Base-by-base conservation (phyloP, 2,888 invertebrate species). In the Allygus modestus region DNA sequence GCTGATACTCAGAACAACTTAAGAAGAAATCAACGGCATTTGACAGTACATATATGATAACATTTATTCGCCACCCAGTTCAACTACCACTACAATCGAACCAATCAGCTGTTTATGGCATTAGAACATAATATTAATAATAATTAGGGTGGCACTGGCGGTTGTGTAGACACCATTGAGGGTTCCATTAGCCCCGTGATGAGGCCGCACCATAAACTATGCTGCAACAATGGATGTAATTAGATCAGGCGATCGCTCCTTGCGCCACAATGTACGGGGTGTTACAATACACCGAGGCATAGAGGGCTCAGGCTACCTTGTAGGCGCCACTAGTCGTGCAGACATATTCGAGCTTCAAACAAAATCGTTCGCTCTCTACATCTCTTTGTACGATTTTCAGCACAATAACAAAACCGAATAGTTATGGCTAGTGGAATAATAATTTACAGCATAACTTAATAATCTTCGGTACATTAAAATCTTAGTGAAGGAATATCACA, bases 181-280 rank as follows among this genome's bases (percentile, higher is more conserved):
- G 71, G 75, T 46, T 77, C 75, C 75, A 77, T 77, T 77, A 77
- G 75, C 46, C 23, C 75, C n/a, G 37, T 77, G 75, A 77, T 77
- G 46, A 46, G 41, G 75, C 75, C 51, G 41, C 73, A 73, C 75
- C 46, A 77, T 46, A 77, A 77, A 77, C 46, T 46, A 77, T 77
- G 75, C 46, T 46, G 28, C 75, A 77, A 77, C 75, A 77, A 77
- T 77, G 28, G 75, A 46, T 41, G 46, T 77, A 77, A 77, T 77
- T 79, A 79, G 79, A 79, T 79, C 58, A n/a, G 58, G n/a, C 51
- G 58, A 79, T 43, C 58, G 58, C 79, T 79, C 79, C 79, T 54
- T 79, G 58, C 51, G 4, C 4, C 58, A 58, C 58, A 79, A 79
- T 79, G 79, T 79, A 79, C 58, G 46, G 33, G 58, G 79, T 31